A percentile compares a stretch with the other conserved stretches of the same genome.
Conservation (phyloP, 1,140 invertebrate genomes). For the Meloidogyne hapla region DNA sequence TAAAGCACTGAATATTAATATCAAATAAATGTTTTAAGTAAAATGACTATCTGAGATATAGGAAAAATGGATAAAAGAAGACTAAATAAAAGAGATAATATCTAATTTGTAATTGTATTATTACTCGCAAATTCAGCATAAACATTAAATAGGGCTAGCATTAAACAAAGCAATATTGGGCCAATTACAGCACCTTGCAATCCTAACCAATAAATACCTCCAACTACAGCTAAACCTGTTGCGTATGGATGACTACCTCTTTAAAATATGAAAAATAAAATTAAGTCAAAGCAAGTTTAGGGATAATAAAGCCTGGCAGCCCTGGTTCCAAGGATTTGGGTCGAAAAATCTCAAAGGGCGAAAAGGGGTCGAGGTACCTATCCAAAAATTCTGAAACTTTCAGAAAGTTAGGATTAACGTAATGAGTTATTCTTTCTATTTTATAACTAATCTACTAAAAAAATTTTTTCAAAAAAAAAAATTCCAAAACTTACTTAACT, state of each 20-base stretch:
- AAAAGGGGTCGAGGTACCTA: too few relatives aligned
- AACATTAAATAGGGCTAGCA: slow-evolving; percentile 78
- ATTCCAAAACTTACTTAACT: slow-evolving; percentile 76
- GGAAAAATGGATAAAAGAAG: too few relatives aligned
- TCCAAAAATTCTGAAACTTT: too few relatives aligned
- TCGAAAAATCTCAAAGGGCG: too few relatives aligned
- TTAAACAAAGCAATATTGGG: slow-evolving; percentile 83
- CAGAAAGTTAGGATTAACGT: too few relatives aligned
- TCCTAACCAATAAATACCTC: slow-evolving; percentile 94
- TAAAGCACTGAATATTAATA: not conserved
- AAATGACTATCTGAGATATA: slow-evolving; percentile 1
- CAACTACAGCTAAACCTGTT: slow-evolving; percentile 92
- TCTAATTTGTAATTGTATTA: not conserved
- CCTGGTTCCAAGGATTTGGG: too few relatives aligned
- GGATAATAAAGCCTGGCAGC: too few relatives aligned
- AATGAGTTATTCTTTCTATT: too few relatives aligned
- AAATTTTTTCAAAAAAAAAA: not conserved
- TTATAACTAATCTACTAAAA: not conserved
- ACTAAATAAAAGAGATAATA: not conserved
- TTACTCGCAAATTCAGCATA: slow-evolving; percentile 65
- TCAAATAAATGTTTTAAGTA: not conserved
- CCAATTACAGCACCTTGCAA: slow-evolving; percentile 94
- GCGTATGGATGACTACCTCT: slow-evolving; percentile 94
- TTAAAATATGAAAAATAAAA: slow-evolving; percentile 18
- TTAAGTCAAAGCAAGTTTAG: too few relatives aligned